These are phyloP conservation scores for Hemicentrotus pulcherrimus DNA, from an alignment of 35 echinoderm and acorn worm genomes.

Conservation along the genomic window DNA sequence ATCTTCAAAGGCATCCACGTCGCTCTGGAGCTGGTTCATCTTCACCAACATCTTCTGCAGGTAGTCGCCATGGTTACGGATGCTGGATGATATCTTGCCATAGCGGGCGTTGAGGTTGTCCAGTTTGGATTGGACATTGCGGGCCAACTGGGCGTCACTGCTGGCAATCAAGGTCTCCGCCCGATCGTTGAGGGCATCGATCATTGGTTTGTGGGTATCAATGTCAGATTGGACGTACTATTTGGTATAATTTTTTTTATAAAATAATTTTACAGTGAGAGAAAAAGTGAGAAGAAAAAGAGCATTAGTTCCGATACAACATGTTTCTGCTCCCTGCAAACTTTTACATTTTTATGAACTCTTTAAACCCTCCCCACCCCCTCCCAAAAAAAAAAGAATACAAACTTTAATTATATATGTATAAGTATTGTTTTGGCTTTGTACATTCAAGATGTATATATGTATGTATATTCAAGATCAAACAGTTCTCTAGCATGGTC, in stretches of 20 bases:
- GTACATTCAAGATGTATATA: too few relatives aligned
- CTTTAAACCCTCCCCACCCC: too few relatives aligned
- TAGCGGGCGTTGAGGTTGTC: slow-evolving; percentile 80
- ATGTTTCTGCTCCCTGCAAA: background rate
- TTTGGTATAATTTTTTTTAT: background rate
- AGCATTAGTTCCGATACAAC: background rate
- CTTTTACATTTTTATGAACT: background rate
- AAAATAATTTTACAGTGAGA: background rate
- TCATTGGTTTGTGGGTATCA: slow-evolving; percentile 84
- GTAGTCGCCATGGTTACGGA: slow-evolving; percentile 80
- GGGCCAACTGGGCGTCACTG: slow-evolving; percentile 79
- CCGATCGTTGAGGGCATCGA: slow-evolving; percentile 81
- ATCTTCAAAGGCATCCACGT: slow-evolving; percentile 91
- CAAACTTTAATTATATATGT: too few relatives aligned
- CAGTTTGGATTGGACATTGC: slow-evolving; percentile 71
- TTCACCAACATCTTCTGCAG: slow-evolving; percentile 79
- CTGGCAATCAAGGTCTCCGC: slow-evolving; percentile 75
- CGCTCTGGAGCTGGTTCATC: slow-evolving; percentile 77
- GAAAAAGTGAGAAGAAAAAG: background rate
- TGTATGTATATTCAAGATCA: too few relatives aligned
- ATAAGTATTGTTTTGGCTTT: too few relatives aligned
- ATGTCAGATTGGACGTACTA: slow-evolving; percentile 93
- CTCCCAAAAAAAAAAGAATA: too few relatives aligned
- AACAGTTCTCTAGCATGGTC: too few relatives aligned
- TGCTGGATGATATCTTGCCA: slow-evolving; percentile 63